Evolutionary conservation across 1,140 invertebrate genomes (phyloP).

Genomic region (Trachymyrmex cornetzi): DNA sequence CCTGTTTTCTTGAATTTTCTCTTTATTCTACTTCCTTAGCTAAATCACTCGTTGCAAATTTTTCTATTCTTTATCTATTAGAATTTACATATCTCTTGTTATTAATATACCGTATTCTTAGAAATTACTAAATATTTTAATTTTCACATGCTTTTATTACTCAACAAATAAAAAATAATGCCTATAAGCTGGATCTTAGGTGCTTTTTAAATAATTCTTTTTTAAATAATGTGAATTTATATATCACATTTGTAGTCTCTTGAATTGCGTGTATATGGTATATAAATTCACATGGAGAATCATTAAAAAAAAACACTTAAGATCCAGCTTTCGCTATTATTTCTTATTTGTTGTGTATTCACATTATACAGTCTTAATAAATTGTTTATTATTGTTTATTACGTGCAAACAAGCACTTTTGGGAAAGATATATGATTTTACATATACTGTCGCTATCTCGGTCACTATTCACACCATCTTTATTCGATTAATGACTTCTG

Average conservation of each 20-base stretch:
- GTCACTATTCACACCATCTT: slow-evolving; percentile 35
- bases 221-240: too few species aligned
- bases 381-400: neutral
- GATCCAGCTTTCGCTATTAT: too few species aligned
- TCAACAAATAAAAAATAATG: neutral
- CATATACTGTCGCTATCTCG: slow-evolving; percentile 74
- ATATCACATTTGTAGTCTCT: too few species aligned
- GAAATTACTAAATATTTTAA: neutral
- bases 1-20: slow-evolving; percentile 5
- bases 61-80: neutral
- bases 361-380: too few species aligned
- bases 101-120: neutral
- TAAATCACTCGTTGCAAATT: slow-evolving; percentile 43
- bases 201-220: too few species aligned
- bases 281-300: too few species aligned
- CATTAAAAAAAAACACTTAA: too few species aligned
- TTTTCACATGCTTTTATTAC: neutral
- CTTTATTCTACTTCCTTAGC: neutral
- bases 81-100: neutral
- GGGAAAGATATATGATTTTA: slow-evolving; percentile 53
- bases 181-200: too few species aligned
- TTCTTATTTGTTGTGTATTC: too few species aligned
- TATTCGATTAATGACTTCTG: slow-evolving; percentile 33
- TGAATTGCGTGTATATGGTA: too few species aligned
- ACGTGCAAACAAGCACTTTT: slow-evolving; percentile 19